phyloP scores from a whole-genome alignment of 2,113 vertebrate species.

The Dasyurus viverrinus region DNA sequence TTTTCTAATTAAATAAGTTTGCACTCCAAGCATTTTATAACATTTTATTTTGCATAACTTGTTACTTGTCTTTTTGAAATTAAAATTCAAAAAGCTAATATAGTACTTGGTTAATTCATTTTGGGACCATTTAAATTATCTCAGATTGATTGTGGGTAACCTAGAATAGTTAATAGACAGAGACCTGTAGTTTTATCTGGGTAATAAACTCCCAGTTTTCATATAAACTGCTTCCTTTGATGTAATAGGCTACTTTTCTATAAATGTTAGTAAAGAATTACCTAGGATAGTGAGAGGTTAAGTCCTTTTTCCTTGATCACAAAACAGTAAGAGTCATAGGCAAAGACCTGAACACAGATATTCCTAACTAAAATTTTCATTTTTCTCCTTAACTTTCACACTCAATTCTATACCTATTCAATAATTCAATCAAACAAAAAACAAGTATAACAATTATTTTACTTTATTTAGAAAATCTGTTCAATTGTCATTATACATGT shows the following conservation, averaged over 20 bases:
- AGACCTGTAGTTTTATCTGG: background rate
- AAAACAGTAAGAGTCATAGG: background rate
- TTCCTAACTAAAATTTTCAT: background rate
- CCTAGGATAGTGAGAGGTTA: background rate
- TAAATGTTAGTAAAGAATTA: background rate
- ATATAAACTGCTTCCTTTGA: background rate
- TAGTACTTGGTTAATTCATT: background rate
- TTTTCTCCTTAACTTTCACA: constrained; percentile 25
- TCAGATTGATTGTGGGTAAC: background rate
- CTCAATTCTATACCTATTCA: background rate
- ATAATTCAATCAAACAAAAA: background rate
- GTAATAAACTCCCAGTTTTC: background rate
- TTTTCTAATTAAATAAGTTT: background rate
- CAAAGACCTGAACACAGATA: background rate
- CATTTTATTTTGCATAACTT: background rate
- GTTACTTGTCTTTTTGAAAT: background rate
- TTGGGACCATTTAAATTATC: background rate
- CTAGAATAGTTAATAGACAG: background rate
- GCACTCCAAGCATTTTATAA: constrained; percentile 1
- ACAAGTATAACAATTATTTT: background rate
- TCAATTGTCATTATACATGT: background rate
- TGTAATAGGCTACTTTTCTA: background rate
- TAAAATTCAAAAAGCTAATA: background rate
- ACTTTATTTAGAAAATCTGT: background rate
- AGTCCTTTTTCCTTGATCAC: background rate